phyloP scores from a whole-genome alignment of 1,140 invertebrate genomes.

The Drosophila equinoxialis region DNA sequence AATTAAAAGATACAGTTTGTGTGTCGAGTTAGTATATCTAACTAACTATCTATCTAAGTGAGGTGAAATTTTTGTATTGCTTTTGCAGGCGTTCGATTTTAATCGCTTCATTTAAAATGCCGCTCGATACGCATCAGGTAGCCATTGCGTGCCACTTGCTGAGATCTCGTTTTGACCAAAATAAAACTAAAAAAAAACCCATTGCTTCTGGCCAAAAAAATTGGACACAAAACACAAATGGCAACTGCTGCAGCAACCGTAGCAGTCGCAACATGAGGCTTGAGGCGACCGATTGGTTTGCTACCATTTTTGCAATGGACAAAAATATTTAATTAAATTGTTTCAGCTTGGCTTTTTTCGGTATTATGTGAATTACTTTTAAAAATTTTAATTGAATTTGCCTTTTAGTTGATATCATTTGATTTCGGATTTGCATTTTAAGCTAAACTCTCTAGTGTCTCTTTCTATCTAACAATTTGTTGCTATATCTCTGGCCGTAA shows the following conservation, averaged over 20 bases:
- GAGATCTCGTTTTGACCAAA: slow-evolving; percentile 76
- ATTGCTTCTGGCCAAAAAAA: slow-evolving; percentile 63
- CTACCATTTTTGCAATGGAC: slow-evolving; percentile 58
- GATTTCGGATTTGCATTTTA: slow-evolving; percentile 23
- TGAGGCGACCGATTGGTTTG: slow-evolving; percentile 48
- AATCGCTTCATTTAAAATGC: slow-evolving; percentile 80
- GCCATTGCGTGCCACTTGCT: slow-evolving; percentile 79
- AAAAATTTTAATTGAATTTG: slow-evolving; percentile 49
- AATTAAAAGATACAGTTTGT: slow-evolving; percentile 69
- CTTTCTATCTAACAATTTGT: slow-evolving; percentile 48
- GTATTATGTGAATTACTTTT: slow-evolving; percentile 46
- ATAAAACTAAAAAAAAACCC: slow-evolving; percentile 19
- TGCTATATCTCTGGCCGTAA: slow-evolving; percentile 44
- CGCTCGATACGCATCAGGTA: slow-evolving; percentile 77
- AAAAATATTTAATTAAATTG: slow-evolving; percentile 77
- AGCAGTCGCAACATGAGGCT: slow-evolving; percentile 21
- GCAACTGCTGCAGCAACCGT: slow-evolving; percentile 36
- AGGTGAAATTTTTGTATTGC: slow-evolving; percentile 44
- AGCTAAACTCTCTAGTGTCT: slow-evolving; percentile 20
- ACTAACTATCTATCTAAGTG: slow-evolving; percentile 12
- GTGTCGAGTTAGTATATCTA: neutral
- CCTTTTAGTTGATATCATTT: slow-evolving; percentile 12
- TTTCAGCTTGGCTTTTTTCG: slow-evolving; percentile 46
- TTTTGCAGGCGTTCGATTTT: slow-evolving; percentile 78
- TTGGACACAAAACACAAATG: slow-evolving; percentile 45